Percentiles rank a stretch among this genome's conserved stretches.
These are phyloP conservation scores for Alentia gelatinosa DNA, from an alignment of 2,888 invertebrate species.

Conservation along the genomic window DNA sequence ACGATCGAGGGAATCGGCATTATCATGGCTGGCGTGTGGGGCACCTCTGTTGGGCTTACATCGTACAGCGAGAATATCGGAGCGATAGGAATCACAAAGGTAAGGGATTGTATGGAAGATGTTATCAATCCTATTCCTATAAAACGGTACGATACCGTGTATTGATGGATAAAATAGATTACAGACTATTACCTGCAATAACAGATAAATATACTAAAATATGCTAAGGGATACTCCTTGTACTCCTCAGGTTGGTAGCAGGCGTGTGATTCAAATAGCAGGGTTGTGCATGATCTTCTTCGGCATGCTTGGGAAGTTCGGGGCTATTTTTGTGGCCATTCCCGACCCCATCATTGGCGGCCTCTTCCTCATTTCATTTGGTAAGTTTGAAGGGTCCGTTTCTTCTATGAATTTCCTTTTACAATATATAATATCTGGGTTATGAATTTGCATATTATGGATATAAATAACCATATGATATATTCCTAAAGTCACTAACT, in stretches of 20 bases:
- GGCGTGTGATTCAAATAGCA: slow-evolving; percentile 78
- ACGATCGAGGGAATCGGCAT: slow-evolving; percentile 92
- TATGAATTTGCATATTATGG: too few relatives aligned
- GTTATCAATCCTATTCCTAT: too few relatives aligned
- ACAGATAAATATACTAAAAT: too few relatives aligned
- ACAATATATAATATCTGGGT: too few relatives aligned
- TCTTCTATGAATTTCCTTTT: background rate
- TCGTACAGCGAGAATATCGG: slow-evolving; percentile 95
- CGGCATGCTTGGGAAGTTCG: slow-evolving; percentile 81
- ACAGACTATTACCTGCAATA: too few relatives aligned
- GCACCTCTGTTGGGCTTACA: slow-evolving; percentile 92
- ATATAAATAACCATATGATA: too few relatives aligned
- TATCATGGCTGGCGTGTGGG: slow-evolving; percentile 91
- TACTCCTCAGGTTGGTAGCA: slow-evolving; percentile 74
- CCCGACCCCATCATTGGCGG: slow-evolving; percentile 82
- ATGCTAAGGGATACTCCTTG: too few relatives aligned
- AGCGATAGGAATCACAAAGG: slow-evolving; percentile 92
- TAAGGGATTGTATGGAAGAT: too few relatives aligned
- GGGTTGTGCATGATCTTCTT: slow-evolving; percentile 78
- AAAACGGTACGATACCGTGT: too few relatives aligned
- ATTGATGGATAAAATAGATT: too few relatives aligned
- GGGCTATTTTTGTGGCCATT: slow-evolving; percentile 81
- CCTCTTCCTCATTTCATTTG: slow-evolving; percentile 77
- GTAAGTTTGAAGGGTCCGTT: slow-evolving; percentile 70
- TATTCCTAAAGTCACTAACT: too few relatives aligned